These are phyloP conservation scores for Pollimyrus isidori DNA, from an alignment of 2,113 vertebrate species.

Conservation along the genomic window DNA sequence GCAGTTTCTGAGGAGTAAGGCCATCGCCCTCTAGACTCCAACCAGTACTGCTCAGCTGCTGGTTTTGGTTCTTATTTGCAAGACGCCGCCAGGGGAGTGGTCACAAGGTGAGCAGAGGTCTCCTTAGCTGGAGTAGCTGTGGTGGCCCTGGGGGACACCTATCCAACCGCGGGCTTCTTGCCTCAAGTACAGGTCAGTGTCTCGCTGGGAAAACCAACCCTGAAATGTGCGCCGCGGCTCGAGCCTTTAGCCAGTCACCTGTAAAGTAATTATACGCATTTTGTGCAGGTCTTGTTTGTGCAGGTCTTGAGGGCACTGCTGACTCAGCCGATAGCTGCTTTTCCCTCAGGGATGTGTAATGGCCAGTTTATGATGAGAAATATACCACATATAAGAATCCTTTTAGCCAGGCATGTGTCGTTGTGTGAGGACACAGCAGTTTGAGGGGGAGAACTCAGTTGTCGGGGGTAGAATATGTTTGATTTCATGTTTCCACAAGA, in stretches of 20 bases:
- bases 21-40: neutral
- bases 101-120: slow-evolving; percentile 14
- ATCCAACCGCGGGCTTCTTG: neutral
- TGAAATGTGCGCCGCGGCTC: neutral
- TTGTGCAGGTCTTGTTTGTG: neutral
- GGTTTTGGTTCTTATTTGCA: slow-evolving; percentile 46
- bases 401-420: neutral
- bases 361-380: neutral
- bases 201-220: neutral
- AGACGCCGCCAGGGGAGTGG: slow-evolving; percentile 32
- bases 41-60: neutral
- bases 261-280: neutral
- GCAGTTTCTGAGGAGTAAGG: neutral
- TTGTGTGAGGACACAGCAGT: neutral
- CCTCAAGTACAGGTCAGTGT: slow-evolving; percentile 21
- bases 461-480: neutral
- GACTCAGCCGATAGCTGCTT: neutral
- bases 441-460: neutral
- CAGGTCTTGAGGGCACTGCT: neutral
- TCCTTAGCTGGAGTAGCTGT: neutral
- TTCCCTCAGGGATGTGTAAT: neutral
- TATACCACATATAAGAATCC: neutral
- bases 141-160: neutral
- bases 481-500: neutral
- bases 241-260: neutral